phyloP scores from a whole-genome alignment of 2,113 vertebrate species.

The Mustela nigripes region DNA sequence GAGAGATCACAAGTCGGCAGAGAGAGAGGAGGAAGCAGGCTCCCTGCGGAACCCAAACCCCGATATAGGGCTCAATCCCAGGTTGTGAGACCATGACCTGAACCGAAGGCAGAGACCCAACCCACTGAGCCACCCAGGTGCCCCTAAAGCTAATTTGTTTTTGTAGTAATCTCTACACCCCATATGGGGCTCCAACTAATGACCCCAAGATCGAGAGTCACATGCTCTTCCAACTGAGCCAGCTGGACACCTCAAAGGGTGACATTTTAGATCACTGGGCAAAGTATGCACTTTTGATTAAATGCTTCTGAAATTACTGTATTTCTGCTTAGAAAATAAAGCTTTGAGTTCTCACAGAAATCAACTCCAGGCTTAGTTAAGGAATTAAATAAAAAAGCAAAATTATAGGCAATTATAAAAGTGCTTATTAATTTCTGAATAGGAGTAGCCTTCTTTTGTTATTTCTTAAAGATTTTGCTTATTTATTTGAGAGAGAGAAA shows the following conservation, averaged over 20 bases:
- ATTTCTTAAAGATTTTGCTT: too few species aligned
- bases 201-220: neutral
- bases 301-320: neutral
- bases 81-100: too few species aligned
- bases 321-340: neutral
- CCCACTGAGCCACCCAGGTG: too few species aligned
- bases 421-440: neutral
- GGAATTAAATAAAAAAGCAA: neutral
- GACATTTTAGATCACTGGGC: neutral
- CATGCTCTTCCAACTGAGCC: neutral
- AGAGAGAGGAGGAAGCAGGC: too few species aligned
- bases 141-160: neutral
- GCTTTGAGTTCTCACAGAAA: slow-evolving; percentile 15
- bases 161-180: neutral
- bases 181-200: neutral
- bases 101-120: too few species aligned
- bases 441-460: too few species aligned
- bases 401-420: neutral
- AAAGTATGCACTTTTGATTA: neutral
- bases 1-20: too few species aligned
- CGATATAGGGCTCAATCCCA: too few species aligned
- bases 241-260: neutral
- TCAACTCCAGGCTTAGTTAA: neutral
- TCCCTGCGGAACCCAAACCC: too few species aligned
- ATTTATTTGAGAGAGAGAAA: too few species aligned